Conservation (phyloP, 2,113 vertebrate genomes). For the Bos indicus region DNA sequence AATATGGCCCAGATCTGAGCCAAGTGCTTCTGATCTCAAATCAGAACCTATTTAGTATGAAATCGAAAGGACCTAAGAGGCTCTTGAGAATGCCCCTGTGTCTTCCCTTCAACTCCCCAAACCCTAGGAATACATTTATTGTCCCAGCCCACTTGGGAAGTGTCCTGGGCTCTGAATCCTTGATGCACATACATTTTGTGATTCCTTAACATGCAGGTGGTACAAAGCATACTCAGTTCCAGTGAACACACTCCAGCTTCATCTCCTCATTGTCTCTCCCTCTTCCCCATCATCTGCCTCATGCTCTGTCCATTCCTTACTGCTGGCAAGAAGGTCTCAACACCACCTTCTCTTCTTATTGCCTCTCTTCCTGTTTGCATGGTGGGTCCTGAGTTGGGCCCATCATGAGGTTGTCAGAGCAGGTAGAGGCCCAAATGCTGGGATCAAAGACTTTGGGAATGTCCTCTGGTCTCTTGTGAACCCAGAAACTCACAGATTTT, state of each 20-base stretch:
- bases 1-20: neutral
- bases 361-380: neutral
- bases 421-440: neutral
- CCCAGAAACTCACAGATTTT: neutral
- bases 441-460: neutral
- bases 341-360: neutral
- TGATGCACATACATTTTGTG: neutral
- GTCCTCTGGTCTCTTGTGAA: neutral
- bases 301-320: neutral
- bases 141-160: neutral
- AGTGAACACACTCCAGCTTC: neutral
- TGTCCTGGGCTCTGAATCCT: neutral
- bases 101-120: neutral
- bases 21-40: neutral
- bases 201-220: neutral
- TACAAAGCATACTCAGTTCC: neutral
- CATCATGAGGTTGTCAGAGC: neutral
- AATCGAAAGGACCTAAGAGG: neutral
- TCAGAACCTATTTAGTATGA: neutral
- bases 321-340: neutral
- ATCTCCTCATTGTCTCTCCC: neutral
- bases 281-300: neutral
- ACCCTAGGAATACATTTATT: neutral
- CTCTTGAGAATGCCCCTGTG: neutral
- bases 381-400: neutral